phyloP scores from a whole-genome alignment of 1,140 invertebrate species.

The Apocrypta bakeri region DNA sequence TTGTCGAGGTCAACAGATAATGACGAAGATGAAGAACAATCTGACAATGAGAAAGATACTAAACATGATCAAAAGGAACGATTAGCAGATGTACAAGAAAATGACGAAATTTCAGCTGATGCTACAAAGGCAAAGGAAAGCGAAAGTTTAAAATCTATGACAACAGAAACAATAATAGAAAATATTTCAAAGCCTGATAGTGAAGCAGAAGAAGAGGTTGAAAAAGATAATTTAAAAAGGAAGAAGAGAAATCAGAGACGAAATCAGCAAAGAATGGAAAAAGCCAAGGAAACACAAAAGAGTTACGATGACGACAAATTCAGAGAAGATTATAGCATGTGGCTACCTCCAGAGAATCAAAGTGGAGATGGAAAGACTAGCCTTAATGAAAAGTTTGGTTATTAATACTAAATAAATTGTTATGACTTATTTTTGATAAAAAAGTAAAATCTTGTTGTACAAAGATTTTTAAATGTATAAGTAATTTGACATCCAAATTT shows the following conservation, averaged over 20 bases:
- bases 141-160: constrained; percentile 8
- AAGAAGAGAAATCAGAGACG: constrained; percentile 61
- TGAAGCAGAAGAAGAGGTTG: constrained; percentile 18
- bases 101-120: background rate
- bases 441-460: constrained; percentile 5
- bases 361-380: constrained; percentile 86
- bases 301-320: constrained; percentile 74
- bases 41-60: constrained; percentile 5
- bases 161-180: background rate
- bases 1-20: background rate
- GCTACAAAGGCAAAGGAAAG: background rate
- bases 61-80: background rate
- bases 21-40: constrained; percentile 5
- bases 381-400: constrained; percentile 89
- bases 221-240: constrained; percentile 52
- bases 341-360: constrained; percentile 86
- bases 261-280: constrained; percentile 65
- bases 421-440: constrained; percentile 38
- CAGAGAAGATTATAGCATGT: constrained; percentile 81
- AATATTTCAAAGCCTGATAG: background rate
- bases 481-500: background rate
- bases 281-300: constrained; percentile 65
- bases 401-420: constrained; percentile 73
- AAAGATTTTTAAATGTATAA: background rate
- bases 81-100: background rate